phyloP scores from a whole-genome alignment of 2,888 invertebrate genomes.

The Frankliniella fusca region DNA sequence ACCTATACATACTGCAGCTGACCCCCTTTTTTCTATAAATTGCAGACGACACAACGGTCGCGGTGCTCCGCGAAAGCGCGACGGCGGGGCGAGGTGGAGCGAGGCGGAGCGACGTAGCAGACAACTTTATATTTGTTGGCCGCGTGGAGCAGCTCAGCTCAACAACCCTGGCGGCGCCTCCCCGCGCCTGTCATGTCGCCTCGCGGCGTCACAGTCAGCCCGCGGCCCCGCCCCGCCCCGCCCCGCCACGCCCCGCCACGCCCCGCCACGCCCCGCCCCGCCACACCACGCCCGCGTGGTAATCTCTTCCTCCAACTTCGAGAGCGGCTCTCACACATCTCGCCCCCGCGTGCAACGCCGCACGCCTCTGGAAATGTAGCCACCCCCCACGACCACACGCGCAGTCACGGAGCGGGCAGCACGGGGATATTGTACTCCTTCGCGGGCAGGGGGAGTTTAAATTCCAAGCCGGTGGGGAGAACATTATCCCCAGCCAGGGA shows the following conservation, averaged over 20 bases:
- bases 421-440: no score
- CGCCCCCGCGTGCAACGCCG: no score
- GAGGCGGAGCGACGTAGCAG: neutral
- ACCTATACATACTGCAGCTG: no score
- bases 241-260: neutral
- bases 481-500: no score
- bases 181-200: neutral
- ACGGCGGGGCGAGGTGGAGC: neutral
- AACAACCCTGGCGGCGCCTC: neutral
- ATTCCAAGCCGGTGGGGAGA: no score
- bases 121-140: neutral
- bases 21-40: no score
- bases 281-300: neutral
- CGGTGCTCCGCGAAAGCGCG: neutral
- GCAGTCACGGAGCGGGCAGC: neutral
- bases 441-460: no score
- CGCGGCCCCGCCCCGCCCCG: neutral
- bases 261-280: neutral
- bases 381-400: neutral
- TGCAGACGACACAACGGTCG: no score
- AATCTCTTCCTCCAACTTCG: neutral
- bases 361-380: neutral
- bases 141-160: neutral
- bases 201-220: neutral
- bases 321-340: no score